Conservation (phyloP, 2,888 invertebrate species). For the Meteorus cinctellus region DNA sequence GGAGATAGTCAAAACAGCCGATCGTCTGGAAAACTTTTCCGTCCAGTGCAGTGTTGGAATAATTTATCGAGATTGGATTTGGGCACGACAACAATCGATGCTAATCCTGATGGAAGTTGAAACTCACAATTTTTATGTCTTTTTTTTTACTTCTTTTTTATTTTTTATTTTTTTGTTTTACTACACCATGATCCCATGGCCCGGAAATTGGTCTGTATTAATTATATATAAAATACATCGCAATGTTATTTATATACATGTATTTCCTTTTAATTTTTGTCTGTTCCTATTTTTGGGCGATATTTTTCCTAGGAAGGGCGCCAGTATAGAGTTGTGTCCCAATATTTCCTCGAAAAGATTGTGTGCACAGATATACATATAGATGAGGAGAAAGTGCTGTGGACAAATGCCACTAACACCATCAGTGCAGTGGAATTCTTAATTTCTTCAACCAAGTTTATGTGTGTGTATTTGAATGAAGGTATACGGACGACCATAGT, state of each 20-base stretch:
- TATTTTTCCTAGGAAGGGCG: background rate
- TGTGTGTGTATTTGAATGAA: background rate
- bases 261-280: background rate
- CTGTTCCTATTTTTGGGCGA: background rate
- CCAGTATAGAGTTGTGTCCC: background rate
- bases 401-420: background rate
- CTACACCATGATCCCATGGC: no score
- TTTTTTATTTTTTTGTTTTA: background rate
- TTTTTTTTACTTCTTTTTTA: background rate
- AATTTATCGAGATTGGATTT: constrained; percentile 33
- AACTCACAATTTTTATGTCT: constrained; percentile 4
- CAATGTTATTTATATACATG: background rate
- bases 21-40: constrained; percentile 27
- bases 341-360: constrained; percentile 3
- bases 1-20: background rate
- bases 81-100: constrained; percentile 20
- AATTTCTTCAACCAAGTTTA: background rate
- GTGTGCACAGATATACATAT: background rate
- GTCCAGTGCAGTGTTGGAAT: constrained; percentile 15
- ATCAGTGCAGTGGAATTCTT: background rate
- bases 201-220: no score
- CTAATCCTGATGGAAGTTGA: constrained; percentile 20
- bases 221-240: no score
- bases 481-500: background rate
- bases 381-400: constrained; percentile 10